Base-by-base conservation (phyloP, 2,888 invertebrate species). In the Hyposoter dolosus region DNA sequence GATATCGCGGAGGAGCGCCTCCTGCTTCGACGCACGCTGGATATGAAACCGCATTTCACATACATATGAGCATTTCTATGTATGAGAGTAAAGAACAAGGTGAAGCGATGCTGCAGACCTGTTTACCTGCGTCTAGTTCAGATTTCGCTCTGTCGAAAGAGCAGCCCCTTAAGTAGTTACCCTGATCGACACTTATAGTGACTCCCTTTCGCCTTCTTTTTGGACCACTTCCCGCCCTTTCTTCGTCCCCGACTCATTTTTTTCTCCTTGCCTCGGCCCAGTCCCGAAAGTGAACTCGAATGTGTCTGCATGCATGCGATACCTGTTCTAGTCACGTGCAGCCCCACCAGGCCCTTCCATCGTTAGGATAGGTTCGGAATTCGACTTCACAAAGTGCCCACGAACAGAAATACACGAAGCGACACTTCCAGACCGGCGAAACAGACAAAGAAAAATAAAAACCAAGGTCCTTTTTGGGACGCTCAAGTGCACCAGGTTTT, bases 291-390 rank as follows among this genome's bases (percentile, higher is more conserved):
- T 84, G 77, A 82, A 82, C 85, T 79, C 83, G 80, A 80, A 72
- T 77, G 72, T 65, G 80, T 75, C 40, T 66, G n/a, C 23, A 66
- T 40, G 40, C 40, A 19, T 40, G 40, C 35, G 19, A 66, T 72
- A 74, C 74, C 78, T 78, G 74, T 15, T 47, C 23, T 47, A 72
- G 35, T 53, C 76, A 28, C 76, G 35, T 35, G 23, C 53, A 60
- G 40, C 53, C 81, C 82, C 86, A 87, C 87, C 88, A 87, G 87
- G 19, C 72, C 79, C 84, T 79, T 65, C 45, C 86, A 88, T 88
- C 88, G 88, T 88, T 88, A 88, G 88, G 88, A 88, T 88, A 88
- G 88, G 88, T 88, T 87, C 83, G 87, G 88, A 87, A 87, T 88
- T 88, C 87, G 87, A 80, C 79, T 79, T 82, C 78, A 76, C 85